phyloP scores from a whole-genome alignment of 1,140 invertebrate species.

The Zophobas morio region DNA sequence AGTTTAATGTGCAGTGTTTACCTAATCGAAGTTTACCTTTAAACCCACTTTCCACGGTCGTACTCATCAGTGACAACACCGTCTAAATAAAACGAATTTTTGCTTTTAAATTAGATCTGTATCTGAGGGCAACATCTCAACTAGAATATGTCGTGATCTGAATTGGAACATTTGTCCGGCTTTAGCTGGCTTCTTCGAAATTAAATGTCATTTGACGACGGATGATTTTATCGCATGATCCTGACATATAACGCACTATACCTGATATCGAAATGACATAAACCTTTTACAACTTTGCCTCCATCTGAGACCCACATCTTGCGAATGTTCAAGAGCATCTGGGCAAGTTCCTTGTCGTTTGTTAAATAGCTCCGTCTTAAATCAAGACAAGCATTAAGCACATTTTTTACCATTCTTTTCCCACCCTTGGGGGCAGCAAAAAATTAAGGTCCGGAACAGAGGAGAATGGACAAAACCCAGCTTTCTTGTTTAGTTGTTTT shows the following conservation, averaged over 20 bases:
- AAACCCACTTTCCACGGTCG: not conserved
- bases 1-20: conserved; percentile 4
- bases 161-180: conserved; percentile 37
- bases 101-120: conserved; percentile 32
- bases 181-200: conserved; percentile 24
- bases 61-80: not conserved
- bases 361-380: conserved; percentile 25
- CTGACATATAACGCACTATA: conserved; percentile 31
- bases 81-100: conserved; percentile 14
- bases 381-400: conserved; percentile 18
- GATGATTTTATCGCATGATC: conserved; percentile 35
- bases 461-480: conserved; percentile 5
- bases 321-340: not conserved
- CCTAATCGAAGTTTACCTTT: conserved; percentile 10
- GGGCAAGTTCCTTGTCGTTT: not conserved
- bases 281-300: conserved; percentile 23
- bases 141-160: conserved; percentile 35
- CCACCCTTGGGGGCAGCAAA: not conserved
- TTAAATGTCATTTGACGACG: conserved; percentile 33
- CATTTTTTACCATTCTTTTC: conserved; percentile 2
- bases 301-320: not conserved
- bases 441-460: conserved; percentile 21
- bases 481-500: conserved; percentile 24
- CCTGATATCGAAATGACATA: conserved; percentile 20
- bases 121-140: conserved; percentile 27